Evolutionary conservation across 92 coral and sea anemone species (phyloP).

Genomic region (Zoanthus solanderi): DNA sequence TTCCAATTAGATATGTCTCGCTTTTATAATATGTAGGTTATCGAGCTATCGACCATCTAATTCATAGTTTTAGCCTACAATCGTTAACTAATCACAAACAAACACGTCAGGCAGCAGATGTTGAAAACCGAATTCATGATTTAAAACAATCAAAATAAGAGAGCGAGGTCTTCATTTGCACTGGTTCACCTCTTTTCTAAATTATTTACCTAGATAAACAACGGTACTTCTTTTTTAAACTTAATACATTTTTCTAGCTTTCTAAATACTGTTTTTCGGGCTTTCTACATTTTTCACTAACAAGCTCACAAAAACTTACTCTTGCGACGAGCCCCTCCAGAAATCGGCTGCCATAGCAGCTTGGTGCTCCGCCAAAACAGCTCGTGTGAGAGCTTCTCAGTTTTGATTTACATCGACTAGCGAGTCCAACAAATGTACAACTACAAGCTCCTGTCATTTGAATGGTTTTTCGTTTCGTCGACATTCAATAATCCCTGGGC

Average conservation of each 20-base stretch:
- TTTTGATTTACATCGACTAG: not conserved
- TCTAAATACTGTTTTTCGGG: not conserved
- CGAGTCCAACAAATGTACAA: not conserved
- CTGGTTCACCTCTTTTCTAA: constrained; percentile 2
- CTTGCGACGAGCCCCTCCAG: constrained; percentile 79
- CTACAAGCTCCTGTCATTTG: not conserved
- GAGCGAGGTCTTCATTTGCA: not conserved
- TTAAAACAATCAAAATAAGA: not conserved
- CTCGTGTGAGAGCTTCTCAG: not conserved
- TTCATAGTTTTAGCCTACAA: not conserved
- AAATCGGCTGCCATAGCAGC: constrained; percentile 73
- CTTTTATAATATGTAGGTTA: not conserved
- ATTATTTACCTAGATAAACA: constrained; percentile 10
- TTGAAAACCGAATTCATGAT: not conserved
- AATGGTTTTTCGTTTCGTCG: not conserved
- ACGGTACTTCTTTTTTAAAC: not conserved
- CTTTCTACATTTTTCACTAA: not conserved
- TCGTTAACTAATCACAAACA: not conserved
- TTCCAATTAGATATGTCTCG: not conserved
- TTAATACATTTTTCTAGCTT: not conserved
- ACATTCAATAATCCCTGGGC: not conserved
- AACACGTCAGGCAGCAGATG: not conserved
- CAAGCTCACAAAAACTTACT: constrained; percentile 68
- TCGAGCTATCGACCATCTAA: not conserved
- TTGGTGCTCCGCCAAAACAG: constrained; percentile 4